Percentiles rank a stretch among this genome's conserved stretches.
These are phyloP conservation scores for Paradisaea rubra DNA, from an alignment of 2,113 vertebrate genomes.

Conservation along the genomic window DNA sequence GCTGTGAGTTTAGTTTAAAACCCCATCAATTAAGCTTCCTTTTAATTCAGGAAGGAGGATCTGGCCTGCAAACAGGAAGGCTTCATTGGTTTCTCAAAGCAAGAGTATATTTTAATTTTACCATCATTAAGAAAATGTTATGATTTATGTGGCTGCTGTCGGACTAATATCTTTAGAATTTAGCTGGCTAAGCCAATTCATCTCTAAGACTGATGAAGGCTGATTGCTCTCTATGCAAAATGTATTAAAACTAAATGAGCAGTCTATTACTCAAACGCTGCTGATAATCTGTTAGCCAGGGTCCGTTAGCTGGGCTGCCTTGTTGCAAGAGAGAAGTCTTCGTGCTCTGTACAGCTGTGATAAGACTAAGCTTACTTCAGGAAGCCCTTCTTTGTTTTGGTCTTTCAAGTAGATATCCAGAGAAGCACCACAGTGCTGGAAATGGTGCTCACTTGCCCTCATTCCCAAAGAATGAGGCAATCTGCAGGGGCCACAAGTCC, in stretches of 20 bases:
- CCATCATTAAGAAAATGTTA: slow-evolving; percentile 88
- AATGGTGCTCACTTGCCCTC: not conserved
- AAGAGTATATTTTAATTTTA: slow-evolving; percentile 83
- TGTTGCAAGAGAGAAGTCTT: slow-evolving; percentile 36
- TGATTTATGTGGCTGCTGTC: slow-evolving; percentile 90
- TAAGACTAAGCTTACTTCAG: not conserved
- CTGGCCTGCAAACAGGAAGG: slow-evolving; percentile 64
- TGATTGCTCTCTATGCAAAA: slow-evolving; percentile 96
- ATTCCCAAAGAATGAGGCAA: not conserved
- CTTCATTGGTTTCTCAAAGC: slow-evolving; percentile 70
- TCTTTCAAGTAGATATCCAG: not conserved
- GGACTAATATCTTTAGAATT: slow-evolving; percentile 91
- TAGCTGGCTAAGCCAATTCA: slow-evolving; percentile 87
- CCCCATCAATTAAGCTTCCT: slow-evolving; percentile 64
- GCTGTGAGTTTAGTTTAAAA: slow-evolving; percentile 32
- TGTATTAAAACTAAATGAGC: slow-evolving; percentile 95
- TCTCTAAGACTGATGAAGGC: slow-evolving; percentile 95
- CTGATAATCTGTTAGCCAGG: slow-evolving; percentile 91
- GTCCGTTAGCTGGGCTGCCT: slow-evolving; percentile 86
- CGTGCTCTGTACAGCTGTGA: not conserved
- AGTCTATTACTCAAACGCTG: slow-evolving; percentile 91
- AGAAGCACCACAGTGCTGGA: not conserved
- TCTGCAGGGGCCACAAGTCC: not conserved
- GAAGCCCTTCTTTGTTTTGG: not conserved
- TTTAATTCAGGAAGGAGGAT: slow-evolving; percentile 63